phyloP scores from a whole-genome alignment of 2,113 vertebrate species.

The Rhinopithecus roxellana region DNA sequence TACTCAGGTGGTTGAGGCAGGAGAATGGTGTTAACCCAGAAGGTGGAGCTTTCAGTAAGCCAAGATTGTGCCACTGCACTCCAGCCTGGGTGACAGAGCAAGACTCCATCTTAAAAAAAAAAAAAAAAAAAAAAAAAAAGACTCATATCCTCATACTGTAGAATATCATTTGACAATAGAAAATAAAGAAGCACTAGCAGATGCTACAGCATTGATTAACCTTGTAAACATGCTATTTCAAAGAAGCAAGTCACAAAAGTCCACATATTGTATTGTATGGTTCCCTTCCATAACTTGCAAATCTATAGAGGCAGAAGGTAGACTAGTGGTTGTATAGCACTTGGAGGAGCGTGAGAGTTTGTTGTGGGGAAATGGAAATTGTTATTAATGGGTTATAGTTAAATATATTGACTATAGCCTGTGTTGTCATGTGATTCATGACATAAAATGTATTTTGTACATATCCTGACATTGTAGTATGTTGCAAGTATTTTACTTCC shows the following conservation, averaged over 20 bases:
- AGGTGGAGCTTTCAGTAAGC: no score
- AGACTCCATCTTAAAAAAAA: no score
- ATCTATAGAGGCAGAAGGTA: background rate
- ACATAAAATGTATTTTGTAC: slow-evolving; percentile 20
- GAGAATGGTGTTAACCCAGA: no score
- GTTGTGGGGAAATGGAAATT: background rate
- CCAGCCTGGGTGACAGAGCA: no score
- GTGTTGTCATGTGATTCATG: background rate
- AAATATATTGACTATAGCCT: background rate
- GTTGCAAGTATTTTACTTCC: background rate
- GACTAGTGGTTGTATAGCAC: background rate
- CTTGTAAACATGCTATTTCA: slow-evolving; percentile 2
- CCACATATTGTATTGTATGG: background rate
- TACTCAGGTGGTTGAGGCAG: no score
- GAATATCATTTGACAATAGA: background rate
- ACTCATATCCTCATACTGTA: background rate
- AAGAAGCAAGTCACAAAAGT: background rate
- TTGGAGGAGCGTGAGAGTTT: background rate
- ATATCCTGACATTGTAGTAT: background rate
- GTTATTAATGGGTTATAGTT: background rate
- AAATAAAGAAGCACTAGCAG: background rate
- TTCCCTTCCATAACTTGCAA: background rate
- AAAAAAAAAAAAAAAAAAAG: background rate
- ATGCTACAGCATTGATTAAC: background rate
- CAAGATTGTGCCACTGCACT: no score